phyloP scores from a whole-genome alignment of 2,113 vertebrate genomes.

The Sigmodon hispidus region DNA sequence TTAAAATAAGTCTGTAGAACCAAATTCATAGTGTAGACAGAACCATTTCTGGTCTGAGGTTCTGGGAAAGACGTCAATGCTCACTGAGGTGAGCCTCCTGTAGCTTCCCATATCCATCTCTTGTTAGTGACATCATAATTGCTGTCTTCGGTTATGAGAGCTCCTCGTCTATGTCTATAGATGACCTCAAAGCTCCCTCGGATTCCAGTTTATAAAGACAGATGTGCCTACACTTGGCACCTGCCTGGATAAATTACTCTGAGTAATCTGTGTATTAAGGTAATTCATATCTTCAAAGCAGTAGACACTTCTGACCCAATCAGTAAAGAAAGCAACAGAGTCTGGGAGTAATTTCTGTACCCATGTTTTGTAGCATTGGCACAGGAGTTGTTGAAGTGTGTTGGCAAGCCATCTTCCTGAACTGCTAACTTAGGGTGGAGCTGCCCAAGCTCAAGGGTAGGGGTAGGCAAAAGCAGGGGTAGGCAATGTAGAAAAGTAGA shows the following conservation, averaged over 20 bases:
- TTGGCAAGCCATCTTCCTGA: background rate
- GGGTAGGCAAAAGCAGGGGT: background rate
- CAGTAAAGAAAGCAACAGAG: background rate
- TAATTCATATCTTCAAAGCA: background rate
- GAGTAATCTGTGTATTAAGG: background rate
- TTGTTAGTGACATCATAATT: background rate
- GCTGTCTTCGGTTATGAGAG: rapidly evolving
- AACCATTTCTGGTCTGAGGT: background rate
- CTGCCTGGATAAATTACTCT: background rate
- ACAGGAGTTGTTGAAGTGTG: rapidly evolving
- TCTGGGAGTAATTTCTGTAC: background rate
- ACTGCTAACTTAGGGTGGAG: background rate
- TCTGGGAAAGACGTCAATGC: background rate
- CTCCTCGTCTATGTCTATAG: background rate
- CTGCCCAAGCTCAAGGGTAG: background rate
- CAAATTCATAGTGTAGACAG: background rate
- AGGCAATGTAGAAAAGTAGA: background rate
- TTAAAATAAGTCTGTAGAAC: background rate
- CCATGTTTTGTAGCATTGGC: background rate
- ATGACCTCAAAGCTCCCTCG: background rate
- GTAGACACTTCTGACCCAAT: too few relatives aligned
- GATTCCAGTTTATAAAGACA: background rate
- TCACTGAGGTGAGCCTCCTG: background rate
- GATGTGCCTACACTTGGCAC: background rate
- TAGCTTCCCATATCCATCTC: background rate